Base-by-base conservation (phyloP, 2,113 vertebrate genomes). In the Numida meleagris region DNA sequence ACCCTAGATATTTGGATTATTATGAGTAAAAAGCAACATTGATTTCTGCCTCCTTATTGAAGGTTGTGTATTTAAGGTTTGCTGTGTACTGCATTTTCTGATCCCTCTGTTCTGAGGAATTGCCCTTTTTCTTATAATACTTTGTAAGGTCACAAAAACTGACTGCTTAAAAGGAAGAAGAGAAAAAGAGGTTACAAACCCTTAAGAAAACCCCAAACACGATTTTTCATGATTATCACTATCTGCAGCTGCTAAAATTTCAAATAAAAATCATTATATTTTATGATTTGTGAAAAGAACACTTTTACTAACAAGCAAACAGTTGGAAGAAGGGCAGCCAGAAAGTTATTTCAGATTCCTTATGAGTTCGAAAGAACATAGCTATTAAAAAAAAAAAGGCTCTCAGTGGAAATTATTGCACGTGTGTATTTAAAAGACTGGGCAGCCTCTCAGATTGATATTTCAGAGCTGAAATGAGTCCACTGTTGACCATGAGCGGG, bases 1-100 rank as follows among this genome's bases (percentile, higher is more conserved):
- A 93, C 68, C 46, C 68, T n/a, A 72, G 50, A 81, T 94, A 78
- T 75, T 29, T 73, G 57, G 61, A 81, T 95, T 93, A 81, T 89
- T 74, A 24, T 48, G 84, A 71, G 42, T 38, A 79, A 79, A 94
- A 82, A 38, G 10, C 72, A 74, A 36, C 55, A 63, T 0, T 78
- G 45, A 75, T 78, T 93, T 75, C 57, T 75, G 29, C 55, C 75
- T 94, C 42, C 43, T 75, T 70, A 33, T 4, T 82, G 55, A 84
- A 89, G 65, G 85, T 6, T 34, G 12, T 34, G 20, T 38, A 36
- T 67, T 66, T 77, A 43, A 84, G 85, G 82, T 82, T 29, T 38
- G 45, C 42, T 55, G 14, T 46, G 24, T 55, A 29, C 38, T 93
- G 55, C 63, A 53, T 77, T 95, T 79, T 80, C 63, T 5, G 4